Evolutionary conservation across 1,140 invertebrate species (phyloP), one percentile per base, ranked within the genome.

Genomic region (Calephelis virginiensis): DNA sequence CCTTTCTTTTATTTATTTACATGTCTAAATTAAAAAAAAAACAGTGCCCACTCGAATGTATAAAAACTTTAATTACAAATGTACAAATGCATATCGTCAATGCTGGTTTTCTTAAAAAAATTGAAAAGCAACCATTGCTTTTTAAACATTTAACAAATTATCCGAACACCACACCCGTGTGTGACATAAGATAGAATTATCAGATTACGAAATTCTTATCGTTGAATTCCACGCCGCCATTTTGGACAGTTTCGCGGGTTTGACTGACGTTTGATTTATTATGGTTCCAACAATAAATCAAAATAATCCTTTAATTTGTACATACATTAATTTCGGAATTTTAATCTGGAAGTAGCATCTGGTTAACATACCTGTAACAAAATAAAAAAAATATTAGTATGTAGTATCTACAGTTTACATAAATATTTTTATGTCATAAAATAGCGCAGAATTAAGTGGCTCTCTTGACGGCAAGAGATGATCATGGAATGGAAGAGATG

Each of bases 141-240:
- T 14, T 17, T 53, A 10, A 6, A 8, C n/a, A 17, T 47, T 43
- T 62, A 14, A 14, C 14, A 46, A 56, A 56, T 48, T 62, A 28
- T 43, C 28, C 5, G 50, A 49, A 48, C 50, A 66, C 9, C 7
- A 45, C 11, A 47, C 8, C 78, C 12, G 73, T 80, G 61, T 83
- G 76, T 81, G 73, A 14, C 71, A 56, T 40, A 53, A 48, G 61
- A 70, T 73, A 76, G 63, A 73, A 67, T 76, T 77, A 81, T 80
- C 76, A 80, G 79, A 83, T 80, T 78, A 81, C 76, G 72, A 76
- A 67, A 74, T 75, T 78, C 71, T 72, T 56, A 48, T 69, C 64
- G 70, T 69, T 66, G 68, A 66, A 72, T 74, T 74, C 70, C 70
- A 71, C 67, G 77, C 72, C 71, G 64, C 69, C 71, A 74, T 70